phyloP scores from a whole-genome alignment of 92 coral and sea anemone genomes.

The Blastomussa wellsi region DNA sequence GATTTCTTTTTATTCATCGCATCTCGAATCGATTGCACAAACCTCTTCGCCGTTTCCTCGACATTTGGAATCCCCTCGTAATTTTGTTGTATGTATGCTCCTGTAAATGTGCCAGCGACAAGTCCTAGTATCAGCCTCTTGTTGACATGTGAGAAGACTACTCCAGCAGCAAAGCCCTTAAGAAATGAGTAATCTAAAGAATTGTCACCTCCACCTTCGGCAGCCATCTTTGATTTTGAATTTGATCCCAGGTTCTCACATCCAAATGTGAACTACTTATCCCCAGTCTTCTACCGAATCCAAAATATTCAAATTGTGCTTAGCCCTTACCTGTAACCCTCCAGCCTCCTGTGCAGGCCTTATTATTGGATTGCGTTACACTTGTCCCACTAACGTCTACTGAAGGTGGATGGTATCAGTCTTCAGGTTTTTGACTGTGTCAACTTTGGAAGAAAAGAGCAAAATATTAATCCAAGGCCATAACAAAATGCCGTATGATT shows the following conservation, averaged over 20 bases:
- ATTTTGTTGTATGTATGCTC: slow-evolving; percentile 94
- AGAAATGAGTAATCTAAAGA: slow-evolving; percentile 75
- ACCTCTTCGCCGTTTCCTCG: slow-evolving; percentile 63
- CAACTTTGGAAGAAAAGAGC: too few relatives aligned
- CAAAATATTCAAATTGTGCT: too few relatives aligned
- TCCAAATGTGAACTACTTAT: not conserved
- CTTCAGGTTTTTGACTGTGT: too few relatives aligned
- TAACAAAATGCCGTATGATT: too few relatives aligned
- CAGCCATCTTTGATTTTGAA: slow-evolving; percentile 22
- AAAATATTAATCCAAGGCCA: too few relatives aligned
- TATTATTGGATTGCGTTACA: too few relatives aligned
- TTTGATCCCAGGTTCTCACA: slow-evolving; percentile 13
- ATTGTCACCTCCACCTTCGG: too few relatives aligned
- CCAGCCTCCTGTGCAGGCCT: too few relatives aligned
- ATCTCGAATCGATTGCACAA: slow-evolving; percentile 65
- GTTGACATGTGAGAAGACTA: slow-evolving; percentile 92
- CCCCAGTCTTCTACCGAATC: not conserved
- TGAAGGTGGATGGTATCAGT: too few relatives aligned
- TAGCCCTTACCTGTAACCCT: too few relatives aligned
- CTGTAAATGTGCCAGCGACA: slow-evolving; percentile 88
- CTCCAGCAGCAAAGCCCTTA: slow-evolving; percentile 93
- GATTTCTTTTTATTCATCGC: slow-evolving; percentile 62
- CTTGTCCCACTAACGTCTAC: too few relatives aligned
- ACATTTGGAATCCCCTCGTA: slow-evolving; percentile 85
- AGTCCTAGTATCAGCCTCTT: slow-evolving; percentile 87